Base-by-base conservation (phyloP, 2,113 vertebrate species). In the Aspiorhynchus laticeps region DNA sequence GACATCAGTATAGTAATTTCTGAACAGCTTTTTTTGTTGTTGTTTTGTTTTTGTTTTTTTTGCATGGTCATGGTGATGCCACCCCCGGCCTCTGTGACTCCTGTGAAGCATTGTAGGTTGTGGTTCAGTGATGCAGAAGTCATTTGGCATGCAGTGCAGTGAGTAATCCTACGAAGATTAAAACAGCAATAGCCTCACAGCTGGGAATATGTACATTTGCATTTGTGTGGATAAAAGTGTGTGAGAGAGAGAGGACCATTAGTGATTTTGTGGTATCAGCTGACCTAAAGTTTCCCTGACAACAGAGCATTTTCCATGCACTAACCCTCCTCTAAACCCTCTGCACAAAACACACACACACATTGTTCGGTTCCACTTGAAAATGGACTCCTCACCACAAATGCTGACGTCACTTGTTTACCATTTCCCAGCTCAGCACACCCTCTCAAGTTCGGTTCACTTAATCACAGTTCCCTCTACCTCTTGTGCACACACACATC, bases 321-420 rank as follows among this genome's bases (percentile, higher is more conserved):
- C 28, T 21, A 53, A 65, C 43, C 28, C 56, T 80, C 38, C 56
- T 43, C 81, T 69, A 76, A 85, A 85, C 43, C 74, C 82, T 33
- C 33, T n/a, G 65, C 38, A 65, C 79, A 81, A 26, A 12, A 67
- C 63, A 67, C 63, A 15, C 63, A 26, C 59, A 61, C 61, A 69
- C 67, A 71, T 10, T 41, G 67, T 80, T 77, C 4, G 51, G 38
- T 78, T 87, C 48, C 59, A n/a, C 7, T n/a, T 61, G 87, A 81
- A 88, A 90, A 91, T 89, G 76, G 91, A 91, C 88, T 87, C 59
- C 83, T 86, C 89, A 87, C 90, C 89, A 90, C 90, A 90, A 92
- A 84, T 92, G 87, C 90, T 94, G 93, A 95, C 91, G 92, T 95
- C 91, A 92, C 28, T 91, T 95, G 93, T 95, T 95, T 95, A 94